phyloP scores from a whole-genome alignment of 2,113 vertebrate species.

The Gorsachius goisagi region DNA sequence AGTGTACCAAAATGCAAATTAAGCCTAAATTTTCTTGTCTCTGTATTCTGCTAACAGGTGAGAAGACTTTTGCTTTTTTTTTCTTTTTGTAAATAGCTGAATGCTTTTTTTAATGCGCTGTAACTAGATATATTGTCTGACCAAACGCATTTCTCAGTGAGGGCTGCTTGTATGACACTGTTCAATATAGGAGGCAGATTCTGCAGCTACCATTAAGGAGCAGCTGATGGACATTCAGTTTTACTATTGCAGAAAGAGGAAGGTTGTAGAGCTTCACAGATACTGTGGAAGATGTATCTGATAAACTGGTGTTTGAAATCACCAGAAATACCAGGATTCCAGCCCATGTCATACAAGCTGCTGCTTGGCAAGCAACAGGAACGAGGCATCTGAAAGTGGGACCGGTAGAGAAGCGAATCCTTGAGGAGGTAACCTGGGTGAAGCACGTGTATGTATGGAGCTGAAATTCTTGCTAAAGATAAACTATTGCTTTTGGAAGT shows the following conservation, averaged over 20 bases:
- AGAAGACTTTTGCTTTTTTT: slow-evolving; percentile 4
- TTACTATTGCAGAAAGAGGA: background rate
- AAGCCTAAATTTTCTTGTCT: slow-evolving; percentile 62
- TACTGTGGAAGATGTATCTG: background rate
- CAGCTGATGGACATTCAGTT: background rate
- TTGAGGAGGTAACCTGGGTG: background rate
- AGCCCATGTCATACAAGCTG: background rate
- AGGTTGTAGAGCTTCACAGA: background rate
- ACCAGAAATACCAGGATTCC: background rate
- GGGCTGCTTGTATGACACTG: background rate
- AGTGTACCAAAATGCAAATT: slow-evolving; percentile 64
- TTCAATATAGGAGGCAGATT: background rate
- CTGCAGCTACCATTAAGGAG: background rate
- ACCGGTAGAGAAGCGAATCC: background rate
- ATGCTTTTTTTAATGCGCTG: slow-evolving; percentile 9
- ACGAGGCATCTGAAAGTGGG: background rate
- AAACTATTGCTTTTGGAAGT: background rate
- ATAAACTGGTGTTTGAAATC: background rate
- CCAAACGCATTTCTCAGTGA: background rate
- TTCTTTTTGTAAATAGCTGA: background rate
- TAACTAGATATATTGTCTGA: background rate
- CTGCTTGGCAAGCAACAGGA: background rate
- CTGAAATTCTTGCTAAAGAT: background rate
- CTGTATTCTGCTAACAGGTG: slow-evolving; percentile 49
- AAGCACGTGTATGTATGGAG: background rate